Conservation (phyloP, 2,797 vertebrate genomes). For the Tinamus major region DNA sequence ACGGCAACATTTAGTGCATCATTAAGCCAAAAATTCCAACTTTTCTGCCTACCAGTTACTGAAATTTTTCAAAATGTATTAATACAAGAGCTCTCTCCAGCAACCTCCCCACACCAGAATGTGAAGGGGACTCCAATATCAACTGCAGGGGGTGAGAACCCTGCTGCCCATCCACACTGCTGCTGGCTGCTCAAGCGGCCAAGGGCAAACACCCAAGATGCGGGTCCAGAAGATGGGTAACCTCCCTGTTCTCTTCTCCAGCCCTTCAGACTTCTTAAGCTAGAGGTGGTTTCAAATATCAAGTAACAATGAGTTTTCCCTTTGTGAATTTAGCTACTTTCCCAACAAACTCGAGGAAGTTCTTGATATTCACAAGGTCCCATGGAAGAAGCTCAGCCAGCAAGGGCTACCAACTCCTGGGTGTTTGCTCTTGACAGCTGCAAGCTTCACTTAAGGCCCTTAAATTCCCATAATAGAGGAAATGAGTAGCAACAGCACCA, state of each 20-base stretch:
- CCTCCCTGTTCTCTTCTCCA: neutral
- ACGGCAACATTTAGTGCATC: neutral
- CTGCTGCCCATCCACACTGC: rapidly evolving
- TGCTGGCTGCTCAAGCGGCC: neutral
- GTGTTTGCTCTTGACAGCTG: neutral
- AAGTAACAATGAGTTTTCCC: neutral
- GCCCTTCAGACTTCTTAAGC: neutral
- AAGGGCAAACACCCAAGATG: rapidly evolving
- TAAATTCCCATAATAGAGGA: neutral
- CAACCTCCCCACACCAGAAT: neutral
- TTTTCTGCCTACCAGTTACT: neutral
- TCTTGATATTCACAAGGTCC: neutral
- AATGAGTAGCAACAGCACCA: neutral
- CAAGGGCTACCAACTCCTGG: neutral
- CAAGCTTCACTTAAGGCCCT: neutral
- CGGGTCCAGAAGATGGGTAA: neutral
- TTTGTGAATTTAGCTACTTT: neutral
- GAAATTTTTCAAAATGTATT: neutral
- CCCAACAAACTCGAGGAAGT: neutral
- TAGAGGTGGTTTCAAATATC: neutral
- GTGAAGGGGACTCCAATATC: neutral
- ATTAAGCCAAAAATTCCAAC: neutral
- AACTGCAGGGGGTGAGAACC: neutral
- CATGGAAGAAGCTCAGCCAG: neutral
- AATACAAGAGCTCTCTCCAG: neutral